phyloP scores from a whole-genome alignment of 2,113 vertebrate species.

The Salvelinus namaycush region DNA sequence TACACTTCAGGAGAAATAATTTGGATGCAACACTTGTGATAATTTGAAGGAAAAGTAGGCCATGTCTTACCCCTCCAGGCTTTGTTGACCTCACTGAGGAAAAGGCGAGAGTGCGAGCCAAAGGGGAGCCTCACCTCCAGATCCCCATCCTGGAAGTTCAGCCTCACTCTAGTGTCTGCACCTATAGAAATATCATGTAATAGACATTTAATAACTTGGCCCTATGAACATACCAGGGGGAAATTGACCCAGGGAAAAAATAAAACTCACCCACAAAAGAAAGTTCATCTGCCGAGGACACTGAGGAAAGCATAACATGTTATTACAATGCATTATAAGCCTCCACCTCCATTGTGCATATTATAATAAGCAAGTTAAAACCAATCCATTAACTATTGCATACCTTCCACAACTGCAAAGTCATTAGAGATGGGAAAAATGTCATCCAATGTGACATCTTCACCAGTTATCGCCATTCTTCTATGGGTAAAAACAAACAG shows the following conservation, averaged over 20 bases:
- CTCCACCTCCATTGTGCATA: too few species aligned
- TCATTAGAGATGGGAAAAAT: slow-evolving; percentile 81
- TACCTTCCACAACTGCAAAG: slow-evolving; percentile 88
- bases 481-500: slow-evolving; percentile 86
- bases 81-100: slow-evolving; percentile 82
- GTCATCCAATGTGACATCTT: slow-evolving; percentile 85
- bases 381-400: slow-evolving; percentile 6
- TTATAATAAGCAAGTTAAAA: too few species aligned
- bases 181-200: slow-evolving; percentile 66
- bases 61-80: slow-evolving; percentile 79
- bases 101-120: slow-evolving; percentile 85
- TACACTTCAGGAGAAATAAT: too few species aligned
- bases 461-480: slow-evolving; percentile 90
- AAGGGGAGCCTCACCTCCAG: slow-evolving; percentile 84
- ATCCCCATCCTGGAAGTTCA: slow-evolving; percentile 65
- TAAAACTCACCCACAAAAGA: slow-evolving; percentile 72
- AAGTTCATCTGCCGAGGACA: slow-evolving; percentile 75
- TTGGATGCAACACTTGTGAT: too few species aligned
- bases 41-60: too few species aligned
- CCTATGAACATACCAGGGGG: neutral
- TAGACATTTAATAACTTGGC: too few species aligned
- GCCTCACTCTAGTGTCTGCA: slow-evolving; percentile 82
- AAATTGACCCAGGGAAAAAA: neutral
- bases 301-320: slow-evolving; percentile 40
- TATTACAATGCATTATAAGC: too few species aligned